Evolutionary conservation across 2,888 invertebrate genomes (phyloP), one percentile per base, ranked within the genome.

Genomic region (Galerucella pusilla): DNA sequence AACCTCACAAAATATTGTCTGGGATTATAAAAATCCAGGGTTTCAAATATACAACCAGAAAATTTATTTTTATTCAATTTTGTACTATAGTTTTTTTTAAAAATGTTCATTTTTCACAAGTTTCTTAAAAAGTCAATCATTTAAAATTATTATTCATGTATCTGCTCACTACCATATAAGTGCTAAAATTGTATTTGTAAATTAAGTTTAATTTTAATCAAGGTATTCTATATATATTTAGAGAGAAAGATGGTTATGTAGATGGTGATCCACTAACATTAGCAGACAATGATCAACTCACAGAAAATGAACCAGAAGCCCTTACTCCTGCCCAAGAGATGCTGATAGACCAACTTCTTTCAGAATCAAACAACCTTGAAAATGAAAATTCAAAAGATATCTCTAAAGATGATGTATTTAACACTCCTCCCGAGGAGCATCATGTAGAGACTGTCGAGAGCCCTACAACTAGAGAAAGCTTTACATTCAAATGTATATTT

Each of bases 371-470:
- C 71, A 77, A 73, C 35, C 71, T 79, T 25, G 80, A 80, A 71
- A 68, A 35, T 57, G 71, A 64, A 14, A 57, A 35, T 35, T 77
- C 78, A 25, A 80, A 81, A 75, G 75, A 74, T 35, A 71, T 71
- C 61, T 61, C 70, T 16, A 80, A 79, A 71, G 78, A 80, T 11
- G 77, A 74, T 28, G 67, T 78, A 49, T 79, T 73, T 73, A 61
- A 68, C 52, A 76, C 61, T 71, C 69, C 74, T 9, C 80, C 74
- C 71, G 85, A 86, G 73, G 86, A 85, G 71, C 82, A 81, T 45
- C 83, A 83, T 75, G 85, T 85, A 20, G 86, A 88, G 82, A 88
- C 87, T 74, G 85, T 85, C 25, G 86, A 88, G 82, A 88, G 88
- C 75, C 87, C 87, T 10, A 86, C 88, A 46, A 87, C 87, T 12